phyloP scores from a whole-genome alignment of 2,113 vertebrate species.

The Bujurquina vittata region DNA sequence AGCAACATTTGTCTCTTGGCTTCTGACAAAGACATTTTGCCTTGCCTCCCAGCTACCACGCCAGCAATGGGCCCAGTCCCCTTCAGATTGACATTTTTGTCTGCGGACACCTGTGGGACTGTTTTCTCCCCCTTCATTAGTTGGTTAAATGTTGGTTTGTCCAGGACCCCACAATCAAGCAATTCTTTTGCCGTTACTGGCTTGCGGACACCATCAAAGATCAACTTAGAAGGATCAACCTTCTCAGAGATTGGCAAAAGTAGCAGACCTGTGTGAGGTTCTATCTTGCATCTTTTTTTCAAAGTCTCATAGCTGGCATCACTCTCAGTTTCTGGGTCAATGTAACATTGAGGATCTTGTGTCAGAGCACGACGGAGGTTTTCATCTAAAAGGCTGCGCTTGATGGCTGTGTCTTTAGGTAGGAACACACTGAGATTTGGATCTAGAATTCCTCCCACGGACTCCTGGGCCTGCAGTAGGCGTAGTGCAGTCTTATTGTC shows the following conservation, averaged over 20 bases:
- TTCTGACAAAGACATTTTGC: constrained; percentile 47
- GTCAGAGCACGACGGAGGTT: constrained; percentile 84
- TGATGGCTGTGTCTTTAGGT: constrained; percentile 87
- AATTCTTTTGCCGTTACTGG: constrained; percentile 84
- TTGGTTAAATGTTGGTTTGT: constrained; percentile 82
- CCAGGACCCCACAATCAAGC: constrained; percentile 85
- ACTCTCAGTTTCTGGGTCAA: constrained; percentile 86
- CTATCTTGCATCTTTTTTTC: constrained; percentile 87
- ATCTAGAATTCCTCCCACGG: constrained; percentile 91
- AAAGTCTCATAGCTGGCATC: constrained; percentile 85
- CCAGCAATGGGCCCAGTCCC: constrained; percentile 77
- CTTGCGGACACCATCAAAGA: constrained; percentile 87
- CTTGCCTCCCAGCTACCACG: constrained; percentile 62
- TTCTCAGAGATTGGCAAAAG: constrained; percentile 84
- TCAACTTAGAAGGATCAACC: constrained; percentile 83
- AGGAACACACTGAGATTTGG: constrained; percentile 91
- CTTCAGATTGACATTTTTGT: constrained; percentile 82
- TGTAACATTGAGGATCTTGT: constrained; percentile 85
- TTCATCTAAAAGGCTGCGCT: constrained; percentile 88
- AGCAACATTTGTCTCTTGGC: constrained; percentile 57
- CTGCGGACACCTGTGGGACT: constrained; percentile 81
- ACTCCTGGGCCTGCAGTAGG: constrained; percentile 90
- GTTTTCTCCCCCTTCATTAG: constrained; percentile 87
- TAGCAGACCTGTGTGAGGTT: constrained; percentile 86
- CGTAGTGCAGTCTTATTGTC: constrained; percentile 85